Evolutionary conservation across 2,888 invertebrate genomes (phyloP).

Genomic region (Limnephilus rhombicus): DNA sequence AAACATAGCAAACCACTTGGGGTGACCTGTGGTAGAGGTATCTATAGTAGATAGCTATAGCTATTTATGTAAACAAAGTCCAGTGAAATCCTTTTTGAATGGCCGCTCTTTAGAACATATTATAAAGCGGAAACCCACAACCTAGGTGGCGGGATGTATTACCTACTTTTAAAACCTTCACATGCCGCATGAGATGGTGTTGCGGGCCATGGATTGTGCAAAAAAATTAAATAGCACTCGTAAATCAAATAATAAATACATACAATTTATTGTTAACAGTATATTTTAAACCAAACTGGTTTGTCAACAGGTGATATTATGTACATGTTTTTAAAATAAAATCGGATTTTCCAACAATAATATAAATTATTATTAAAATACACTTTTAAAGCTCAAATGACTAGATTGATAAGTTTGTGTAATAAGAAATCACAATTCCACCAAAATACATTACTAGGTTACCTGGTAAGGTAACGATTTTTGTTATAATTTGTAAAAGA

Average conservation of each 20-base stretch:
- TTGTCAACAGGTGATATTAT: conserved; percentile 18
- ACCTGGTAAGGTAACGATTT: background rate
- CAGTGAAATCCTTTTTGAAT: too few relatives aligned
- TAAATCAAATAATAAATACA: background rate
- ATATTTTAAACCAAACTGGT: conserved; percentile 13
- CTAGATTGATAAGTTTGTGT: background rate
- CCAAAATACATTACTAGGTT: background rate
- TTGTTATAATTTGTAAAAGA: background rate
- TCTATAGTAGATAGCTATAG: too few relatives aligned
- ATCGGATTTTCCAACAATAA: background rate
- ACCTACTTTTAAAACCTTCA: too few relatives aligned
- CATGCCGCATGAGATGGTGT: too few relatives aligned
- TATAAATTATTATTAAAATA: background rate
- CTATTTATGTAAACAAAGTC: too few relatives aligned
- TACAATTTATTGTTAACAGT: conserved; percentile 13
- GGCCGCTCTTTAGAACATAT: too few relatives aligned
- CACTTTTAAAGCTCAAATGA: conserved; percentile 21
- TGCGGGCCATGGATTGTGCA: background rate
- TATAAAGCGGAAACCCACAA: too few relatives aligned
- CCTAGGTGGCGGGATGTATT: too few relatives aligned
- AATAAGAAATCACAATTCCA: background rate
- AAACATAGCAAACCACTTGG: too few relatives aligned
- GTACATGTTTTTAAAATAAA: background rate
- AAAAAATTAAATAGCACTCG: background rate
- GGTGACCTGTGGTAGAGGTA: too few relatives aligned